Conservation (phyloP, 2,888 invertebrate genomes). For the Tetropium fuscum region DNA sequence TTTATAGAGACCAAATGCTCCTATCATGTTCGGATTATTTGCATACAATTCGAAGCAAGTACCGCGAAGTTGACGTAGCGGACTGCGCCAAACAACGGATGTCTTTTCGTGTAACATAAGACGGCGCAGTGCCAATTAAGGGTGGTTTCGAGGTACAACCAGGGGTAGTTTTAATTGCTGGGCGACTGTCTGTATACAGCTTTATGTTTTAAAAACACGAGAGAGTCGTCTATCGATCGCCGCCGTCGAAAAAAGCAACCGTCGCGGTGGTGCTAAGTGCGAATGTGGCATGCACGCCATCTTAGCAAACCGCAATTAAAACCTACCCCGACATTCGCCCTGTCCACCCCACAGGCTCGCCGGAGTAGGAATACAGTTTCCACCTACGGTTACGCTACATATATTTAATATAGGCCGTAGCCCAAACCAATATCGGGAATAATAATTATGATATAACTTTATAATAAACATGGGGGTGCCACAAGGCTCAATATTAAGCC, state of each 20-base stretch:
- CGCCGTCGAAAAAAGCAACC: conserved; percentile 61
- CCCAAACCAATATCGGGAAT: too few species aligned
- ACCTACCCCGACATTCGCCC: conserved; percentile 47
- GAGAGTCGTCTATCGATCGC: conserved; percentile 64
- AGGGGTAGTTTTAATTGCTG: conserved; percentile 55
- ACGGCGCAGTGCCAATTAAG: conserved; percentile 45
- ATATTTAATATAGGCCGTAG: too few species aligned
- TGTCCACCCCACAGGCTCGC: conserved; percentile 39
- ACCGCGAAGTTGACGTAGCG: conserved; percentile 21
- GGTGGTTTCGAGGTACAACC: conserved; percentile 46
- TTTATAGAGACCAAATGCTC: conserved; percentile 27
- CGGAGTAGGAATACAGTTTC: conserved; percentile 33
- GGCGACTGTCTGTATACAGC: conserved; percentile 54
- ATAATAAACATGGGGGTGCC: too few species aligned
- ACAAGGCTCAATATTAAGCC: too few species aligned
- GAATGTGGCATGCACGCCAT: conserved; percentile 68
- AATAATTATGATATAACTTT: too few species aligned
- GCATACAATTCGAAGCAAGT: conserved; percentile 26
- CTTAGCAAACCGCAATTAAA: conserved; percentile 67
- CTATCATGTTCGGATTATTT: conserved; percentile 31
- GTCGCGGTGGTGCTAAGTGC: conserved; percentile 67
- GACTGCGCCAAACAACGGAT: conserved; percentile 24
- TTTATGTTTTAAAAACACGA: conserved; percentile 66
- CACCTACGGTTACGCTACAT: conserved; percentile 41
- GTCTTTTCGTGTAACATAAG: conserved; percentile 37